A percentile compares a stretch with the other conserved stretches of the same genome.
Conservation (phyloP, 2,888 invertebrate species). For the Tiliacea citrago region DNA sequence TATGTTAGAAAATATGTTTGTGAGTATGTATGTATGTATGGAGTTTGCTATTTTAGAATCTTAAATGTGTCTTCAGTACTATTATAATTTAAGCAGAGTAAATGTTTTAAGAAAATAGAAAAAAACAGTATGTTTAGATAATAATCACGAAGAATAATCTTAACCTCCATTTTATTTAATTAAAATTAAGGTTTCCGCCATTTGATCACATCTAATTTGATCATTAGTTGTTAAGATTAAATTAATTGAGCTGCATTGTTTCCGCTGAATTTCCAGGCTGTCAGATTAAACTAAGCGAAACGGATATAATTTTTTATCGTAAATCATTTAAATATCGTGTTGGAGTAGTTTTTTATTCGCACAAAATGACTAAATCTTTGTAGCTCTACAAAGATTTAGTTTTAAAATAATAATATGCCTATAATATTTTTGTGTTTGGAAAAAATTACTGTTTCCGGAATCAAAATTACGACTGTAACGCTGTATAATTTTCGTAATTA, state of each 20-base stretch:
- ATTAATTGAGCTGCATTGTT: constrained; percentile 33
- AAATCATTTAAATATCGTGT: not conserved
- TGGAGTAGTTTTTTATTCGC: not conserved
- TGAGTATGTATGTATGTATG: too few relatives aligned
- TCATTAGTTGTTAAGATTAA: constrained; percentile 21
- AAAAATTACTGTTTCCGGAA: not conserved
- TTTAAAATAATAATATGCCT: not conserved
- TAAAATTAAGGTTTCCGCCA: constrained; percentile 5
- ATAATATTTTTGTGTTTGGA: not conserved
- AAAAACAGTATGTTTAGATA: too few relatives aligned
- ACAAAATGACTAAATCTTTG: too few relatives aligned
- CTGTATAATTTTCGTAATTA: not conserved
- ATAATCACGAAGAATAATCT: not conserved
- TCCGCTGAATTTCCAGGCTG: constrained; percentile 33
- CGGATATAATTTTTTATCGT: constrained; percentile 1
- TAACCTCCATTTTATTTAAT: constrained; percentile 1
- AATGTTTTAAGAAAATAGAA: too few relatives aligned
- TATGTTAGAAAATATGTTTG: too few relatives aligned
- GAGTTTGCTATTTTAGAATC: too few relatives aligned
- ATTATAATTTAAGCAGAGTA: too few relatives aligned
- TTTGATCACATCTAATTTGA: constrained; percentile 11
- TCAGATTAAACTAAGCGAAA: constrained; percentile 31
- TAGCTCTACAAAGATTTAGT: not conserved
- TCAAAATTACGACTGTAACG: not conserved
- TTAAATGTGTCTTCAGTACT: too few relatives aligned